Evolutionary conservation across 2,797 vertebrate species (phyloP), one percentile per base, ranked within the genome.

Genomic region (Hoplostethus atlanticus): DNA sequence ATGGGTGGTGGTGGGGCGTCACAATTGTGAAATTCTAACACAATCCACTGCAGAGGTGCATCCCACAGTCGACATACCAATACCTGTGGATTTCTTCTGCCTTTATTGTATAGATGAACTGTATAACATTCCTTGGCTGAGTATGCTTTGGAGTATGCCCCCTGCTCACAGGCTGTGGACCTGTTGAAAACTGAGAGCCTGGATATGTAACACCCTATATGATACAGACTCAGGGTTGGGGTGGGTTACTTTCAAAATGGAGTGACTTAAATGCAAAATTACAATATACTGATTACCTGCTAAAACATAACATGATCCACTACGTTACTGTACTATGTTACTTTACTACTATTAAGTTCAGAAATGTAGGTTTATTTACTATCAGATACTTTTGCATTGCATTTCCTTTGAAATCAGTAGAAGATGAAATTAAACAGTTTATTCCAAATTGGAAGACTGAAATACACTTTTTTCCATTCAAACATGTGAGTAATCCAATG

Each of bases 61-160:
- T 67, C 52, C 52, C 44, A 46, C 47, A 68, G 71, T 28, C 62
- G 56, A 81, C 65, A 78, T 66, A 50, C 17, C 62, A 30, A 31
- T 30, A 48, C 34, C 17, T 67, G 71, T 42, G 71, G n/a, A 16
- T 62, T 36, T 17, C 69, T 30, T 54, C 75, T 63, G 38, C 31
- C 21, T 31, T 69, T 71, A 60, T 81, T 79, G 56, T 77, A 64
- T 47, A 80, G 59, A 79, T 84, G 42, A 81, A 47, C 44, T 15
- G 54, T 50, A 8, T 63, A 67, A 75, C 67, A 81, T 85, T 91
- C 89, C 87, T 90, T 89, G 89, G 88, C 83, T 87, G 68, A 68
- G 58, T 81, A 70, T 75, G 59, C 77, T 84, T 87, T 81, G 68
- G 61, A 79, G 63, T 67, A 58, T 52, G 44, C 16, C 25, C 50